Evolutionary conservation across 2,113 vertebrate species (phyloP).

Genomic region (Lasiurus borealis): DNA sequence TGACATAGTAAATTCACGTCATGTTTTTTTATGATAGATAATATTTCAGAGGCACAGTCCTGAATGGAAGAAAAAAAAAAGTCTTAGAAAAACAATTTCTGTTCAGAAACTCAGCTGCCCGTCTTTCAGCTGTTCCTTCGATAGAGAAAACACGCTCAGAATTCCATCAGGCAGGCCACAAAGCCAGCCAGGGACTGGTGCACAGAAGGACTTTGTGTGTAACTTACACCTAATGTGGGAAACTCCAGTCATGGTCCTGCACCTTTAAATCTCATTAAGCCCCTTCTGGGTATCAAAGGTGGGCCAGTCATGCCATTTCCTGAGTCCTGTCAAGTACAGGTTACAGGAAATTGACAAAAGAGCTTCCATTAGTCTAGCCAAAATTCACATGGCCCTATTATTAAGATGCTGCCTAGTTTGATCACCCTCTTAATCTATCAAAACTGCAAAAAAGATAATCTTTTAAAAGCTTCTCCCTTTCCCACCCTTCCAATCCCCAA

Average conservation of each 20-base stretch:
- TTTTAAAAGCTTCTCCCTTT: conserved; percentile 73
- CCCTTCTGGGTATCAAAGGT: conserved; percentile 78
- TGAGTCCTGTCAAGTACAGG: conserved; percentile 77
- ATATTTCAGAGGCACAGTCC: conserved; percentile 74
- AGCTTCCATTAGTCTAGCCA: conserved; percentile 62
- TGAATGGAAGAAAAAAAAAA: conserved; percentile 56
- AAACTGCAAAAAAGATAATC: conserved; percentile 74
- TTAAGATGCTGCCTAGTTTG: conserved; percentile 68
- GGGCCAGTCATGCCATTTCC: conserved; percentile 67
- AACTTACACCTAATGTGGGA: conserved; percentile 65
- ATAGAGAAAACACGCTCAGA: conserved; percentile 20
- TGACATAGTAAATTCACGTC: conserved; percentile 73
- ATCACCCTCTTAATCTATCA: conserved; percentile 66
- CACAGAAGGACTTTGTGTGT: conserved; percentile 40
- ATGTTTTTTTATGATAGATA: conserved; percentile 78
- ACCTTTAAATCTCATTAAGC: conserved; percentile 80
- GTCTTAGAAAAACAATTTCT: conserved; percentile 64
- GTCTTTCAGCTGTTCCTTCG: conserved; percentile 63
- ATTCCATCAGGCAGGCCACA: conserved; percentile 23
- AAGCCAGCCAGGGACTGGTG: not conserved
- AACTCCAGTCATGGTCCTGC: conserved; percentile 69
- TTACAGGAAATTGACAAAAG: conserved; percentile 68
- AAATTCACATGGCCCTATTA: conserved; percentile 68
- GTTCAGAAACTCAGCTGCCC: conserved; percentile 28
- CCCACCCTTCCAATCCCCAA: conserved; percentile 61